phyloP scores from a whole-genome alignment of 2,888 invertebrate genomes.

The Standfussiana lucernea region DNA sequence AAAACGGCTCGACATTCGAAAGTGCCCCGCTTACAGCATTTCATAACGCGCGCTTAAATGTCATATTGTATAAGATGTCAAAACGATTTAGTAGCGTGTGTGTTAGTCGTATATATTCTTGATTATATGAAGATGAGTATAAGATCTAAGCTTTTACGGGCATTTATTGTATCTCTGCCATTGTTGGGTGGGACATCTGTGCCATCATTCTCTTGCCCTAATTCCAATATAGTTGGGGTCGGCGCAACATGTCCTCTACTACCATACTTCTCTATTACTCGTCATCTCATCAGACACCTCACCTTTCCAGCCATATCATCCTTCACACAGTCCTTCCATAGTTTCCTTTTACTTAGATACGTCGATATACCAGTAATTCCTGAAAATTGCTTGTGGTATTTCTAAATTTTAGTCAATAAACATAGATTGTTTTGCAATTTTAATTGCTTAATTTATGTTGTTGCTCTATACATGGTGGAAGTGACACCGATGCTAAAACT shows the following conservation, averaged over 20 bases:
- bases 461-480: no score
- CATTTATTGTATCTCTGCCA: background rate
- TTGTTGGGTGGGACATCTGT: no score
- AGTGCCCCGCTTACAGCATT: conserved; percentile 53
- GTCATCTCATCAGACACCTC: no score
- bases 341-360: no score
- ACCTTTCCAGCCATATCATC: no score
- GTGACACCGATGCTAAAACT: no score
- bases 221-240: no score
- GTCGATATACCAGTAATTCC: background rate
- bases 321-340: no score
- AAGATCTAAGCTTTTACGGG: background rate
- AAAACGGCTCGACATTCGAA: conserved; percentile 52
- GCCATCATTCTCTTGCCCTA: no score
- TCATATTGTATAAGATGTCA: conserved; percentile 57
- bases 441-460: background rate
- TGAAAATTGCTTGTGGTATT: background rate
- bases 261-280: no score
- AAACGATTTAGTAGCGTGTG: background rate
- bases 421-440: no score
- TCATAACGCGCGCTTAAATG: conserved; percentile 51
- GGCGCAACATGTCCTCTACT: no score
- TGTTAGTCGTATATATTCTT: background rate
- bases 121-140: background rate
- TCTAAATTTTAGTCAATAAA: background rate